Base-by-base conservation (phyloP, 2,888 invertebrate genomes). In the Papilio elwesi region DNA sequence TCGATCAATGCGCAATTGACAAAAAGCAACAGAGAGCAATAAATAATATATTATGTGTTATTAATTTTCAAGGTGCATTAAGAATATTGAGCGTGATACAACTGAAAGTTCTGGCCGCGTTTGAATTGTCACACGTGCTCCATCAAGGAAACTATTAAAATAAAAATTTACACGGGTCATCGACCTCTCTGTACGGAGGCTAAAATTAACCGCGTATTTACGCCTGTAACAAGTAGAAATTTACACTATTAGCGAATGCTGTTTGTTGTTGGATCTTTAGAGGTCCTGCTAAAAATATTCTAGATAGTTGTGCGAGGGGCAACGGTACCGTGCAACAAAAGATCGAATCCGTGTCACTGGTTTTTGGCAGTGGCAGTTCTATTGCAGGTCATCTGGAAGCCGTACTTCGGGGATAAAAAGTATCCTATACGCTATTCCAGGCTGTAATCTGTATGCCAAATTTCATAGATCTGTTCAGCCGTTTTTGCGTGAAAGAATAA, bases 181-280 rank as follows among this genome's bases (percentile, higher is more conserved):
- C 82, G 89, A 90, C 86, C 90, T 86, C 78, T 78, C 76, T 71
- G 77, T 82, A 82, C 80, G 85, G 77, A 43, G 80, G 81, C 76
- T 80, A 80, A 82, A 83, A 81, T 83, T 76, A 84, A 81, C 79
- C 78, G 82, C 82, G 78, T 89, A 85, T 91, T 89, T 89, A 86
- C 86, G 85, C 82, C 82, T 76, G 82, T 84, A 89, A 91, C 90
- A 86, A 87, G 85, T 86, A 83, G 85, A 84, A 88, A 90, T 90
- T 90, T 87, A 88, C 91, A 91, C 90, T 85, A 87, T 80, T 79
- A 81, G 79, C 80, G 73, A 79, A 76, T 82, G 83, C 86, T 86
- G 82, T 83, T 86, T 83, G 84, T 80, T 78, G 80, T 62, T 62
- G 82, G 79, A 83, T 80, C 72, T 75, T 77, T 74, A 81, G 82